Percentiles rank a stretch among this genome's conserved stretches.
These are phyloP conservation scores for Microctonus brassicae DNA, from an alignment of 2,888 invertebrate species.

Conservation along the genomic window DNA sequence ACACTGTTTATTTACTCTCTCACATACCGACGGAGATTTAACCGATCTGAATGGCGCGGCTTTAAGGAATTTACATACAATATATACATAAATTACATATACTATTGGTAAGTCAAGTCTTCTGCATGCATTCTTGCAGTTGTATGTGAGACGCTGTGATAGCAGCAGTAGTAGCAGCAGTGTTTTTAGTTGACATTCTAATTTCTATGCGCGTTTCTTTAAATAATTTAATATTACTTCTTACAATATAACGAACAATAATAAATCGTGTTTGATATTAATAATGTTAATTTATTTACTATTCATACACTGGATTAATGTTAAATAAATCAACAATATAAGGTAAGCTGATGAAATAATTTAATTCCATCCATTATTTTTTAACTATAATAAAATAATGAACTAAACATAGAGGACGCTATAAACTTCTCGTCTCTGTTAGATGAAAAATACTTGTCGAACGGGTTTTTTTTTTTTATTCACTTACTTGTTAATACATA, in stretches of 20 bases:
- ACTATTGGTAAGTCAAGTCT: no score
- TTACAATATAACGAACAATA: not conserved
- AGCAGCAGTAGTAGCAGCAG: not conserved
- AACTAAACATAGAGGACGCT: not conserved
- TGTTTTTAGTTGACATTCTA: not conserved
- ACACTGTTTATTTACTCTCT: no score
- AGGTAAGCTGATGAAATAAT: not conserved
- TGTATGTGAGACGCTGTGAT: slow-evolving; percentile 15
- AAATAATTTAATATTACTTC: not conserved
- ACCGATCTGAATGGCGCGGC: no score
- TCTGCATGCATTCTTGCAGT: no score
- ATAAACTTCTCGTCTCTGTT: not conserved
- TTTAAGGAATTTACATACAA: no score
- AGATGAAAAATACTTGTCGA: slow-evolving; percentile 5
- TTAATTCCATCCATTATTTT: not conserved
- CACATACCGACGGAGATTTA: no score
- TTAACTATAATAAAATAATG: not conserved
- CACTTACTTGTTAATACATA: not conserved
- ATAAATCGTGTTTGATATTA: slow-evolving; percentile 13
- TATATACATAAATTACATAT: no score
- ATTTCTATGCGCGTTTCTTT: not conserved
- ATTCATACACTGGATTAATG: slow-evolving; percentile 21
- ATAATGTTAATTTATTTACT: no score
- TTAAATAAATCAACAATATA: not conserved
- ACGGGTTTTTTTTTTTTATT: slow-evolving; percentile 29